Evolutionary conservation across 2,797 vertebrate species (phyloP).

Genomic region (Anguilla pacifica): DNA sequence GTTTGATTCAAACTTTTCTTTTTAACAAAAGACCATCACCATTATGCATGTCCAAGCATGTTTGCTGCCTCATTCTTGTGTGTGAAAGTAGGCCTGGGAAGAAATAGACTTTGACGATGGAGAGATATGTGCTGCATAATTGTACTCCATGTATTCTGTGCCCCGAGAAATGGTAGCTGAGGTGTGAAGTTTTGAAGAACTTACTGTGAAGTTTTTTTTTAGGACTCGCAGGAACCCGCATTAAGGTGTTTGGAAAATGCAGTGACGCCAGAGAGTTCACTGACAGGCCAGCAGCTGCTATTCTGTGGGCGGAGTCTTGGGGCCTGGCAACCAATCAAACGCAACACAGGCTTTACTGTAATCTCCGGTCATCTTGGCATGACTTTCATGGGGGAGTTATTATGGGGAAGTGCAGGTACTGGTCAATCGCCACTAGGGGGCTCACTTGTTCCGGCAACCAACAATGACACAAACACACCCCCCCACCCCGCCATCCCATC

Average conservation of each 20-base stretch:
- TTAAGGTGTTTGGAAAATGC: neutral
- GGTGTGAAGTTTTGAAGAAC: neutral
- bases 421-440: neutral
- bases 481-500: neutral
- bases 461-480: neutral
- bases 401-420: neutral
- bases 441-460: neutral
- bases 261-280: neutral
- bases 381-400: neutral
- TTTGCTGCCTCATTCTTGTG: neutral
- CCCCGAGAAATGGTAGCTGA: neutral
- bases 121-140: neutral
- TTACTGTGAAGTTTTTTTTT: neutral
- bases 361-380: neutral
- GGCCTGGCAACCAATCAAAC: neutral
- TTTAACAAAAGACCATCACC: neutral
- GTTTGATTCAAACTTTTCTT: neutral
- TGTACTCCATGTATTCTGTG: neutral
- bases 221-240: neutral
- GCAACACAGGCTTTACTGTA: constrained; percentile 1
- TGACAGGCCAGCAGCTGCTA: neutral
- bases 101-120: too few species aligned
- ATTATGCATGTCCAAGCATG: neutral
- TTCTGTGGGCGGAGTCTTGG: neutral
- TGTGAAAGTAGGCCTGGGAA: neutral